Evolutionary conservation across 2,888 invertebrate species (phyloP), one percentile per base, ranked within the genome.

Genomic region (Dascillus cervinus): DNA sequence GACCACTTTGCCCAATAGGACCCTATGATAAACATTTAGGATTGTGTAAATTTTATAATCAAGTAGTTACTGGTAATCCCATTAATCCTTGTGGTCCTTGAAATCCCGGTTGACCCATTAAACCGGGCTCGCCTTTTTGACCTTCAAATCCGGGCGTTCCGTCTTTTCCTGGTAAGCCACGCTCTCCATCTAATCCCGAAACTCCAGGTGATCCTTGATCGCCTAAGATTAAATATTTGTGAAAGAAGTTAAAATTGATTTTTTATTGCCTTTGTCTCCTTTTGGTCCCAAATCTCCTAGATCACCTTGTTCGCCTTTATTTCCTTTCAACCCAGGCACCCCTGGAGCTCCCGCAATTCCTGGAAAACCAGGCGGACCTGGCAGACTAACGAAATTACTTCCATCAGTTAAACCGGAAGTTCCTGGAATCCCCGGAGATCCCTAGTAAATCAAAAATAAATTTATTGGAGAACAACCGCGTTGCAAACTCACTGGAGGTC

Each of bases 131-230:
- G 3, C 46, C 46, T 29, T 50, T 52, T 39, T 60, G 56, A 20
- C 69, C 69, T 37, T 63, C 60, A 25, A 56, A 53, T 27, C 70
- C 71, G 31, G 60, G 60, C 24, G 58, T 46, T 26, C 70, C 70
- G 33, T 65, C 60, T 17, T 53, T 49, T 11, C 71, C 71, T 17
- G 62, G 65, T 10, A 55, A 37, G 20, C 70, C 70, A 28, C 56
- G 54, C 8, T 53, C 43, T 3, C 67, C 74, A 2, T 70, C 55
- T 3, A 62, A 27, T 0, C 77, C 77, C 1, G 71, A 68, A 0
- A 63, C 54, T 0, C 77, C 76, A 13, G 62, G 56, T 0, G 60
- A 50, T 1, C 76, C 76, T 0, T 69, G 66, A 6, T 63, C 44
- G 0, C 74, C 75, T 11, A 9, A 3, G n/a, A 20, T 4, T 3